Evolutionary conservation across 2,797 vertebrate species (phyloP).

Genomic region (Picus viridis): DNA sequence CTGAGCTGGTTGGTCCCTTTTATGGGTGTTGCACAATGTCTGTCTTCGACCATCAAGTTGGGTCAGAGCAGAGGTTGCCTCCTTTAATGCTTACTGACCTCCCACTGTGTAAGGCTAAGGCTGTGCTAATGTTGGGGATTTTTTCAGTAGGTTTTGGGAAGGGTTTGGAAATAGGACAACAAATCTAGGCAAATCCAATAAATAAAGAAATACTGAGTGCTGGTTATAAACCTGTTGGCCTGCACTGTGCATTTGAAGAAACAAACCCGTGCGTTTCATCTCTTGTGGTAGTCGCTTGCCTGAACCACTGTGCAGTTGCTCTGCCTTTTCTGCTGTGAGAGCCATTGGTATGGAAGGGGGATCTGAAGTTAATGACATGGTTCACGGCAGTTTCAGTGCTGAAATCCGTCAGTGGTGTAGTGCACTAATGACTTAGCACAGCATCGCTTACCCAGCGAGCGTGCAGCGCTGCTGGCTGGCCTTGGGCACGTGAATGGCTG

Average conservation of each 20-base stretch:
- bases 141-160: not conserved
- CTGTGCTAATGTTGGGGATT: rapidly evolving
- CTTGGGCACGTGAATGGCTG: not conserved
- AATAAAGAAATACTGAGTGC: not conserved
- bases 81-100: not conserved
- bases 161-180: not conserved
- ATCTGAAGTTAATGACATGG: not conserved
- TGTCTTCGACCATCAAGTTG: not conserved
- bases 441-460: not conserved
- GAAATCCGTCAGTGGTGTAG: slow-evolving; percentile 5
- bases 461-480: not conserved
- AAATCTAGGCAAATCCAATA: not conserved
- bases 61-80: not conserved
- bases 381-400: not conserved
- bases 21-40: rapidly evolving
- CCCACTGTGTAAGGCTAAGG: not conserved
- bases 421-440: slow-evolving; percentile 9
- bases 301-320: not conserved
- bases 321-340: not conserved
- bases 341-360: not conserved
- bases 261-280: not conserved
- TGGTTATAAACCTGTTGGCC: not conserved
- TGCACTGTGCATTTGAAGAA: not conserved
- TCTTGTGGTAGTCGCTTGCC: not conserved
- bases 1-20: not conserved